phyloP scores from a whole-genome alignment of 2,888 invertebrate species.

The Synergus laeviventris region DNA sequence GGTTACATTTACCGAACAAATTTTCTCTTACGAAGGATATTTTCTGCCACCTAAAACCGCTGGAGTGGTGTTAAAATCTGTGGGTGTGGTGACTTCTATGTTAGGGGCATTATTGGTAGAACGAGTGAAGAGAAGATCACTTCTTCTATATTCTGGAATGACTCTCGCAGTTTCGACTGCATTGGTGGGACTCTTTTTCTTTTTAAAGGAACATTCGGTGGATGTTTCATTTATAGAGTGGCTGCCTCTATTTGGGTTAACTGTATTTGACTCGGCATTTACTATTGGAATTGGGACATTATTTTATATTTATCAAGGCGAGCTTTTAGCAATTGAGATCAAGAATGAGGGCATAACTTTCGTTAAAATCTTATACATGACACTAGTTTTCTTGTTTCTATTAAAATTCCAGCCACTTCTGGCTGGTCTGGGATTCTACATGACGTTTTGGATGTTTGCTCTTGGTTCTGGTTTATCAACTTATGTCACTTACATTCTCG shows the following conservation, averaged over 20 bases:
- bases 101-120: slow-evolving; percentile 80
- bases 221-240: slow-evolving; percentile 77
- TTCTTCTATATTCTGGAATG: slow-evolving; percentile 80
- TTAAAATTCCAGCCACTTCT: slow-evolving; percentile 76
- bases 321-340: slow-evolving; percentile 81
- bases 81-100: slow-evolving; percentile 78
- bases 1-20: slow-evolving; percentile 80
- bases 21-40: slow-evolving; percentile 79
- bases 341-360: slow-evolving; percentile 82
- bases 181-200: slow-evolving; percentile 79
- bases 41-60: slow-evolving; percentile 77
- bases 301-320: slow-evolving; percentile 81
- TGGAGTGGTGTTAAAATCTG: slow-evolving; percentile 78
- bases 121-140: slow-evolving; percentile 80
- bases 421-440: slow-evolving; percentile 77
- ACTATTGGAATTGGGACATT: slow-evolving; percentile 81
- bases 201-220: slow-evolving; percentile 75
- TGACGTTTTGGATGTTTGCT: slow-evolving; percentile 80
- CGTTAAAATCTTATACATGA: slow-evolving; percentile 80
- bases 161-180: slow-evolving; percentile 71
- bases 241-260: slow-evolving; percentile 80
- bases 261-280: slow-evolving; percentile 81
- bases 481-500: slow-evolving; percentile 77
- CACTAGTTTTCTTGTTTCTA: slow-evolving; percentile 80
- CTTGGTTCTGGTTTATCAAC: slow-evolving; percentile 71